Base-by-base conservation (phyloP, 2,797 vertebrate species). In the Varecia variegata region DNA sequence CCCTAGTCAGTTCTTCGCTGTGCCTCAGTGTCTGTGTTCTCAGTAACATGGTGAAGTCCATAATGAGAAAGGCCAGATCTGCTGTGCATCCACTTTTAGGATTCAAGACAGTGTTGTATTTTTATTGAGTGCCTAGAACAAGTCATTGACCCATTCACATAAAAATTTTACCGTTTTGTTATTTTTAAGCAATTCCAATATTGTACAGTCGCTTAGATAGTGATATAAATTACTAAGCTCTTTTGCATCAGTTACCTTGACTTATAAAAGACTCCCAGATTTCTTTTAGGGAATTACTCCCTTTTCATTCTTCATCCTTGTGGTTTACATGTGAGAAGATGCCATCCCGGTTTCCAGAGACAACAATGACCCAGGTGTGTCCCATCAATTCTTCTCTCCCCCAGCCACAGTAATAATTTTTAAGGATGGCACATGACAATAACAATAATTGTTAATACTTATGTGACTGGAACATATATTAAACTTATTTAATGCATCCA, bases 161-260 rank as follows among this genome's bases (percentile, higher is more conserved):
- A 83, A 43, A 91, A 81, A 76, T 84, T 77, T 88, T 70, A 74
- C 40, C 68, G 32, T 30, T 88, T 90, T 79, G 2, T 82, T 92
- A 88, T 95, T 92, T 93, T 32, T 27, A 90, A 91, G 27, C 56
- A 80, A 90, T 58, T 13, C 18, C 15, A 88, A n/a, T 87, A 71
- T 56, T 71, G 10, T 23, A 92, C 15, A 60, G 7, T 14, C 7
- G 40, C 13, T 89, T 84, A 62, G 23, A 68, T 79, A 84, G 4
- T 54, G 54, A 1, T 50, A 65, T 86, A 81, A 58, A 38, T 96
- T 80, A 84, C 25, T 85, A 92, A 70, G n/a, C 2, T 47, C 73
- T 2, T 79, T 88, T 32, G 3, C 81, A 68, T 85, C 21, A 30
- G 23, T 88, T 80, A 67, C 15, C 38, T 38, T 90, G 23, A 68